Evolutionary conservation across 2,888 invertebrate genomes (phyloP).

Genomic region (Tryphoninae sp.): DNA sequence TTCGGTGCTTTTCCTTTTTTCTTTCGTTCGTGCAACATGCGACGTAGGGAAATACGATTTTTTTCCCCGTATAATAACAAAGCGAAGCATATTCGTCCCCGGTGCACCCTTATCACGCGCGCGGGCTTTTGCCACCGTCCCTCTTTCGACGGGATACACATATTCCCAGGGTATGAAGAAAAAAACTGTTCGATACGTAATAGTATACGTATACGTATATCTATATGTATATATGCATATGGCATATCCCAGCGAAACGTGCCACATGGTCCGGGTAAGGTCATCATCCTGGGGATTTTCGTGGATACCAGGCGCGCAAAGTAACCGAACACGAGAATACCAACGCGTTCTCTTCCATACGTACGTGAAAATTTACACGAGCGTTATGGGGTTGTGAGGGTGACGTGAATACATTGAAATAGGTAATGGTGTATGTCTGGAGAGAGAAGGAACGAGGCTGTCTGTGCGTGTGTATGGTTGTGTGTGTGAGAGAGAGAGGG

Average conservation of each 20-base stretch:
- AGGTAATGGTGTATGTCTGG: neutral
- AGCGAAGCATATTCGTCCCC: conserved; percentile 34
- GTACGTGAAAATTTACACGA: neutral
- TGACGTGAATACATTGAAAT: neutral
- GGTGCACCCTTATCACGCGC: conserved; percentile 29
- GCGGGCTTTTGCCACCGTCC: conserved; percentile 17
- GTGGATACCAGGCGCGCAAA: conserved; percentile 58
- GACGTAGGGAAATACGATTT: conserved; percentile 16
- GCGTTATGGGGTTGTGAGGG: neutral
- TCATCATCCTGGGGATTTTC: conserved; percentile 53
- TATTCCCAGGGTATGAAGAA: conserved; percentile 43
- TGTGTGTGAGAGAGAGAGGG: conserved; percentile 25
- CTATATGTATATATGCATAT: conserved; percentile 12
- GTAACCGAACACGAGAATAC: conserved; percentile 58
- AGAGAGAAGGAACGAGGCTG: conserved; percentile 2
- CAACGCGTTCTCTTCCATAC: neutral
- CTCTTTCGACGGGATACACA: conserved; percentile 11
- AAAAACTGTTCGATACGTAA: conserved; percentile 16
- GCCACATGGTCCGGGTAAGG: conserved; percentile 34
- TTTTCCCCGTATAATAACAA: conserved; percentile 38
- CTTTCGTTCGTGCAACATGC: conserved; percentile 3
- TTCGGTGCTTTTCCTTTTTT: neutral
- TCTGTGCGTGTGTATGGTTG: neutral
- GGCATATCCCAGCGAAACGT: conserved; percentile 18
- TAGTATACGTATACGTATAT: neutral